Evolutionary conservation across 2,888 invertebrate species (phyloP).

Genomic region (Agrochola lota): DNA sequence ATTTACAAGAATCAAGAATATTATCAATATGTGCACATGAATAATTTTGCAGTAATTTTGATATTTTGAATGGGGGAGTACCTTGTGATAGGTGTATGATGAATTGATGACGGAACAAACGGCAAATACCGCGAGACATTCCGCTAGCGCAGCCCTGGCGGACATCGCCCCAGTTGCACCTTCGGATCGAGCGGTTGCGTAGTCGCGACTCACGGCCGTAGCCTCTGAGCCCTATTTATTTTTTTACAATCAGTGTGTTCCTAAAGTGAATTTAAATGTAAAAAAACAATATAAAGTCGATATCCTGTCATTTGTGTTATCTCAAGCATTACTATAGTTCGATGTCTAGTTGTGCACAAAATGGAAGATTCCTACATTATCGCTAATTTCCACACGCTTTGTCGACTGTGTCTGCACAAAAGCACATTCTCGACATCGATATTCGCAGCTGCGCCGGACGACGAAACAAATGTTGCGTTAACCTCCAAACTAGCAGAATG

Average conservation of each 20-base stretch:
- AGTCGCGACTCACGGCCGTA: constrained; percentile 80
- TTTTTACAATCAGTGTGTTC: constrained; percentile 69
- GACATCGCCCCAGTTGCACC: constrained; percentile 89
- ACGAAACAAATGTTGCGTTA: constrained; percentile 85
- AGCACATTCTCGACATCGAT: constrained; percentile 92
- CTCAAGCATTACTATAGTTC: constrained; percentile 58
- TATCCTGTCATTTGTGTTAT: constrained; percentile 69
- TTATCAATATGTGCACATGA: background rate
- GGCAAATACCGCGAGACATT: constrained; percentile 81
- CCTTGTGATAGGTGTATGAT: constrained; percentile 22
- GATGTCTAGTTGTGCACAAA: constrained; percentile 73
- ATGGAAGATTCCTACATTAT: constrained; percentile 90
- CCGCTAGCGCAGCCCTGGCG: constrained; percentile 89
- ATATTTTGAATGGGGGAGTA: constrained; percentile 15
- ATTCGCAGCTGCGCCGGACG: constrained; percentile 90
- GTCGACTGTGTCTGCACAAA: constrained; percentile 92
- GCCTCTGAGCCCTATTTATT: constrained; percentile 73
- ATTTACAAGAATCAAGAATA: constrained; percentile 33
- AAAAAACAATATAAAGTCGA: constrained; percentile 73
- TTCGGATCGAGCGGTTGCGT: constrained; percentile 89
- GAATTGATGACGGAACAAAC: constrained; percentile 61
- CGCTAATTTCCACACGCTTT: constrained; percentile 91
- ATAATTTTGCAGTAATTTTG: constrained; percentile 26
- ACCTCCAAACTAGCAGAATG: constrained; percentile 90
- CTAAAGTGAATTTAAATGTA: constrained; percentile 71